Evolutionary conservation across 2,113 vertebrate species (phyloP).

Genomic region (Odocoileus hemionus): DNA sequence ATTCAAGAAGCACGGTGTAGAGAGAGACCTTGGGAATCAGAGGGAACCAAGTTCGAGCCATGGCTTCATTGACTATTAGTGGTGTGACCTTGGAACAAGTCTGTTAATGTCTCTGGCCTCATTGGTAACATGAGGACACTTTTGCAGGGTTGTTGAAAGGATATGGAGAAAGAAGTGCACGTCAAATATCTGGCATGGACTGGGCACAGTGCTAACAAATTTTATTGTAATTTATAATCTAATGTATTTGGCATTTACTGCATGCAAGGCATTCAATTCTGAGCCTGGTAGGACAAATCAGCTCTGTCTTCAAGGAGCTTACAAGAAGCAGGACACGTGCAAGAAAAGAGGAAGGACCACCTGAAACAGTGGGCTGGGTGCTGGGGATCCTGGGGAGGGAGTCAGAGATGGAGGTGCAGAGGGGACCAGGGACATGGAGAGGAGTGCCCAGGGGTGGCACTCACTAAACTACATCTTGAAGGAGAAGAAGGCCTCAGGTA

Average conservation of each 20-base stretch:
- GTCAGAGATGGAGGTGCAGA: not conserved
- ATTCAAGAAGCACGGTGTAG: not conserved
- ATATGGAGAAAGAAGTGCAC: not conserved
- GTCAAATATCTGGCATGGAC: not conserved
- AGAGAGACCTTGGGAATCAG: not conserved
- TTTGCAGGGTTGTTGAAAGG: not conserved
- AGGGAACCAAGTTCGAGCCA: not conserved
- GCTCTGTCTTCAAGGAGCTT: not conserved
- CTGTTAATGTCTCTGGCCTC: constrained; percentile 35
- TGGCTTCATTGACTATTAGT: constrained; percentile 1
- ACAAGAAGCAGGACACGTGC: not conserved
- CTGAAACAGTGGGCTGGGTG: not conserved
- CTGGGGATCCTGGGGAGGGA: not conserved
- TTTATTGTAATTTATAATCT: not conserved
- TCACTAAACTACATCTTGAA: not conserved
- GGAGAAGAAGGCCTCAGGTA: not conserved
- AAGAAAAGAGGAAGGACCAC: not conserved
- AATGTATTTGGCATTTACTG: not conserved
- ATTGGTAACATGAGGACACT: constrained; percentile 5
- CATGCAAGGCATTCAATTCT: not conserved
- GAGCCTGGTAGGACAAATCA: not conserved
- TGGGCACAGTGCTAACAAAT: not conserved
- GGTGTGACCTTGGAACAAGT: constrained; percentile 23
- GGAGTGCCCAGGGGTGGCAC: not conserved
- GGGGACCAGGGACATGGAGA: not conserved